A percentile compares a stretch with the other conserved stretches of the same genome.
Evolutionary conservation across 2,888 invertebrate genomes (phyloP).

Genomic region (Cylindroiulus punctatus): DNA sequence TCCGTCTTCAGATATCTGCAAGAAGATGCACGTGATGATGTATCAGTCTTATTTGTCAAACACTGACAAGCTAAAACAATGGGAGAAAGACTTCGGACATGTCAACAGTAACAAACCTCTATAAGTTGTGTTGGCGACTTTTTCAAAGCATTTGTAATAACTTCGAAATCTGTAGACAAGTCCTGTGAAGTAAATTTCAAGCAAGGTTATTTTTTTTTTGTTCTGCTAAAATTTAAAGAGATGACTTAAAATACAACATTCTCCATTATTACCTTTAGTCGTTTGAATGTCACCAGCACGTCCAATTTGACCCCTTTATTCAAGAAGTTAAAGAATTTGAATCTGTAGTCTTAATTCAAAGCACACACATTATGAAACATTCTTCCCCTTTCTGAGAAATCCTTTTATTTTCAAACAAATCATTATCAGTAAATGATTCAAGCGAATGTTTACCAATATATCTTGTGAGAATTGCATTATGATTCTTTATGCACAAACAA

Average conservation of each 20-base stretch:
- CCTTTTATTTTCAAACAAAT: no score
- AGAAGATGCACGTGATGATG: background rate
- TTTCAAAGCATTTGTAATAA: slow-evolving; percentile 43
- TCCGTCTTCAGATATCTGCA: slow-evolving; percentile 47
- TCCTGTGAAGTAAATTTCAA: slow-evolving; percentile 16
- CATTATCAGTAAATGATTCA: no score
- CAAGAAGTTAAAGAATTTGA: slow-evolving; percentile 3
- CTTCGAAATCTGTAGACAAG: slow-evolving; percentile 48
- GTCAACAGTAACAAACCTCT: background rate
- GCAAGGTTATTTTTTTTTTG: background rate
- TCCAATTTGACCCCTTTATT: slow-evolving; percentile 49
- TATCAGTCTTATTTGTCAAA: no score
- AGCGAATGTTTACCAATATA: no score
- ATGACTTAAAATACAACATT: background rate
- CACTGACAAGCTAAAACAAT: background rate
- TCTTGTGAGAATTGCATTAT: no score
- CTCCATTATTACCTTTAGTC: slow-evolving; percentile 44
- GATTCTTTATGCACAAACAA: no score
- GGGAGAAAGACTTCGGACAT: background rate
- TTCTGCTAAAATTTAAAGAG: background rate
- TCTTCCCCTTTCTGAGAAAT: no score
- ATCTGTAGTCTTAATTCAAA: background rate
- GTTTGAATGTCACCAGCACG: slow-evolving; percentile 33
- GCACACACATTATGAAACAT: background rate
- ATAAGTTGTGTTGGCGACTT: slow-evolving; percentile 49